Evolutionary conservation across 1,140 invertebrate species (phyloP).

Genomic region (Dinoponera quadriceps): DNA sequence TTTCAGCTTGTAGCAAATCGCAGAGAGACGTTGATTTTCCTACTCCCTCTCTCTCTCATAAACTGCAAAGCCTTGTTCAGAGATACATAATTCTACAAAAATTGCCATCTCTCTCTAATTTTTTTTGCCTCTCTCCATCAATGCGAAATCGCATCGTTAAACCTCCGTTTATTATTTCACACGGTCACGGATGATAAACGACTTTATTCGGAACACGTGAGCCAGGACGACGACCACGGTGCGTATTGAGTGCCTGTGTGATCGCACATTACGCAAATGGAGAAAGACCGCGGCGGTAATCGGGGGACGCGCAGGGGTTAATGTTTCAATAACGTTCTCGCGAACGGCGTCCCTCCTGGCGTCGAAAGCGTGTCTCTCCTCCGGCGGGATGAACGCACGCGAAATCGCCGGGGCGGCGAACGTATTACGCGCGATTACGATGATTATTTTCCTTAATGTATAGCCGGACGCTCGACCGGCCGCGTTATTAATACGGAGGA

Average conservation of each 20-base stretch:
- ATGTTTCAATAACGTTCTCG: conserved; percentile 55
- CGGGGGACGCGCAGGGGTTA: conserved; percentile 17
- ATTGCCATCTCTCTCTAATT: too few relatives aligned
- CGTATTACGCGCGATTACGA: conserved; percentile 78
- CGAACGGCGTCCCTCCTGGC: conserved; percentile 8
- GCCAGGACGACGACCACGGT: neutral
- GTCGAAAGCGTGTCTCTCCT: conserved; percentile 33
- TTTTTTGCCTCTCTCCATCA: too few relatives aligned
- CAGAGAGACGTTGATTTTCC: too few relatives aligned
- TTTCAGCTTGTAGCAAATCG: too few relatives aligned
- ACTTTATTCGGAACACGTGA: conserved; percentile 17
- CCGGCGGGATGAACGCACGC: conserved; percentile 54
- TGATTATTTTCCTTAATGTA: conserved; percentile 78
- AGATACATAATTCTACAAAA: too few relatives aligned
- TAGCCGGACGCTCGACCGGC: conserved; percentile 69
- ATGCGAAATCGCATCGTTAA: too few relatives aligned
- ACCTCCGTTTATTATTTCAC: neutral
- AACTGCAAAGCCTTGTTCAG: too few relatives aligned
- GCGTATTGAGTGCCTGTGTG: neutral
- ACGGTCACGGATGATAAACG: neutral
- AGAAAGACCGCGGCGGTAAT: conserved; percentile 8
- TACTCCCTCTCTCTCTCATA: too few relatives aligned
- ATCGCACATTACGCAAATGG: conserved; percentile 1
- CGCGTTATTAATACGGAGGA: conserved; percentile 78
- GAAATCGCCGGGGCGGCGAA: conserved; percentile 63